A percentile compares a stretch with the other conserved stretches of the same genome.
phyloP scores from a whole-genome alignment of 2,113 vertebrate genomes.

The Heterotis niloticus region DNA sequence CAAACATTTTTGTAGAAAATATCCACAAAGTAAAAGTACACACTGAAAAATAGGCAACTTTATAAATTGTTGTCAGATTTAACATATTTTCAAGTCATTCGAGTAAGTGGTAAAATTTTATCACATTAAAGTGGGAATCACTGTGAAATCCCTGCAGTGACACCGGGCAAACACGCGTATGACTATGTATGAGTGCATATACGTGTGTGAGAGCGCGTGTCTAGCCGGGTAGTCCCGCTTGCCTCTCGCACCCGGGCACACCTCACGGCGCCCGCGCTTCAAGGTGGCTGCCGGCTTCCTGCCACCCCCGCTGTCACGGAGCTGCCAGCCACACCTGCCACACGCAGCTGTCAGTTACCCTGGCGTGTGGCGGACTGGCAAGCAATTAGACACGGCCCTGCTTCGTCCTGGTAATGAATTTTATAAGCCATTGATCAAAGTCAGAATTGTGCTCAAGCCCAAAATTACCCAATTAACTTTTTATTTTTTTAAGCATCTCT shows the following conservation, averaged over 20 bases:
- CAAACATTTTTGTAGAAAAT: no score
- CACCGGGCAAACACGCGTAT: background rate
- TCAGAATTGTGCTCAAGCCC: constrained; percentile 56
- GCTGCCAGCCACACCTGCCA: constrained; percentile 63
- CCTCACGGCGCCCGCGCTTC: background rate
- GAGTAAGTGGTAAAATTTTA: no score
- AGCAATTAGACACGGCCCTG: constrained; percentile 57
- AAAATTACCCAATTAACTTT: constrained; percentile 57
- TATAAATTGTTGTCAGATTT: no score
- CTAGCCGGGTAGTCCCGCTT: no score
- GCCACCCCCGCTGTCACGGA: constrained; percentile 22
- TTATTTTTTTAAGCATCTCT: constrained; percentile 4
- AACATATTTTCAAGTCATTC: no score
- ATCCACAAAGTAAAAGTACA: no score
- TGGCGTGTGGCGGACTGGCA: constrained; percentile 57
- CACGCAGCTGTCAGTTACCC: constrained; percentile 64
- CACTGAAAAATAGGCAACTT: no score
- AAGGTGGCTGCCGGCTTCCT: background rate
- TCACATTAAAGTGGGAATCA: no score
- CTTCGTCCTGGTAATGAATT: constrained; percentile 62
- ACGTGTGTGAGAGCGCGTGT: background rate
- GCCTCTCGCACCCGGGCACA: background rate
- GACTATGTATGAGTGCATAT: background rate
- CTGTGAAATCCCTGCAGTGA: no score
- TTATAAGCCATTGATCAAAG: constrained; percentile 70